A percentile compares a stretch with the other conserved stretches of the same genome.
These are phyloP conservation scores for Siphamia tubifer DNA, from an alignment of 2,113 vertebrate genomes.

Conservation along the genomic window DNA sequence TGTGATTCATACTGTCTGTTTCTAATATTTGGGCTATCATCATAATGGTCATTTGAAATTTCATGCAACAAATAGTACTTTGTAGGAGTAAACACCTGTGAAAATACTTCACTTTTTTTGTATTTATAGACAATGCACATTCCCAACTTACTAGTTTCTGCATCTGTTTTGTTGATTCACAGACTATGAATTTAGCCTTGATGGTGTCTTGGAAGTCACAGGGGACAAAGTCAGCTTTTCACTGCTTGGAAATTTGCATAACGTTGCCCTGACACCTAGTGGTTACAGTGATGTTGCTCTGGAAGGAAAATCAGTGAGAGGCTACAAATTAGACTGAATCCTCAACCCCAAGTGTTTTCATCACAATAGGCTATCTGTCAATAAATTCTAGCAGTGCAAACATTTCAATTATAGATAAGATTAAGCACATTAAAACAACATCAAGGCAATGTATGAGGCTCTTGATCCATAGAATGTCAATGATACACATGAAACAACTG, in stretches of 20 bases:
- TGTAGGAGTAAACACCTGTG: not conserved
- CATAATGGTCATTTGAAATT: not conserved
- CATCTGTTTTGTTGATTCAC: conserved; percentile 4
- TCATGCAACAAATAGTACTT: not conserved
- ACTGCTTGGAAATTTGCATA: conserved; percentile 43
- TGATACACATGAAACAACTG: too few relatives aligned
- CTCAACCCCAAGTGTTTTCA: not conserved
- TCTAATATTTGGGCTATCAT: conserved; percentile 5
- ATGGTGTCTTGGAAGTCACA: conserved; percentile 19
- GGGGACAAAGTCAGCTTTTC: conserved; percentile 4
- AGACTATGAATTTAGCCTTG: not conserved
- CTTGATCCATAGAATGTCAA: too few relatives aligned
- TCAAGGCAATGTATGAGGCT: too few relatives aligned
- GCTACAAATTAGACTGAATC: not conserved
- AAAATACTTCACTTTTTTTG: not conserved
- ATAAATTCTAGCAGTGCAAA: too few relatives aligned
- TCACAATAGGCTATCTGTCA: not conserved
- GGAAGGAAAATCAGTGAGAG: not conserved
- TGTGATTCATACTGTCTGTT: conserved; percentile 2
- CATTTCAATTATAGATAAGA: too few relatives aligned
- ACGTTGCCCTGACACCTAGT: conserved; percentile 73
- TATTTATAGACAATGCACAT: not conserved
- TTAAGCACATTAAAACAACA: too few relatives aligned
- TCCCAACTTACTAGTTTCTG: not conserved
- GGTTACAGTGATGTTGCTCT: conserved; percentile 35